A percentile compares a stretch with the other conserved stretches of the same genome.
Conservation (phyloP, 2,113 vertebrate species). For the Paramisgurnus dabryanus region DNA sequence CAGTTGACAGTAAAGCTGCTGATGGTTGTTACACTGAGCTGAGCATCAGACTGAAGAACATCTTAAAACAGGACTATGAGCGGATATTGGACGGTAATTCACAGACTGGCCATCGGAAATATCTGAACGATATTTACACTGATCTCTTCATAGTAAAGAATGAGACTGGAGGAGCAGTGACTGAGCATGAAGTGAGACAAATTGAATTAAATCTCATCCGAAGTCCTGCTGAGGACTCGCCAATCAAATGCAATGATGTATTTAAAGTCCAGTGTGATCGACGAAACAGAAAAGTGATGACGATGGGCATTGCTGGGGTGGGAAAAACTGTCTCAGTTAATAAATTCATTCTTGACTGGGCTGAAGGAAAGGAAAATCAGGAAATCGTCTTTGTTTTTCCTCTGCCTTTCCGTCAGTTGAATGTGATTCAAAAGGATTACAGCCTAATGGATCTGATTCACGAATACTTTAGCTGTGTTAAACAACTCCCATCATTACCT, state of each 20-base stretch:
- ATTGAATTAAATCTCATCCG: constrained; percentile 16
- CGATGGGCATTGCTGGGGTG: constrained; percentile 23
- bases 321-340: constrained; percentile 42
- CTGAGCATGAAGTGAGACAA: constrained; percentile 31
- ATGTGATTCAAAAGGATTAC: neutral
- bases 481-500: neutral
- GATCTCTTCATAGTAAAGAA: constrained; percentile 22
- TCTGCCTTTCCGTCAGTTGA: constrained; percentile 46
- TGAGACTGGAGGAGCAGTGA: neutral
- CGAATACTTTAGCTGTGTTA: neutral
- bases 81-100: constrained; percentile 16
- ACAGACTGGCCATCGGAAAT: neutral
- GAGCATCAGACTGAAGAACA: neutral
- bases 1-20: no score
- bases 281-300: neutral
- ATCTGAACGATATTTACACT: constrained; percentile 24
- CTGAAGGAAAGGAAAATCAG: constrained; percentile 26
- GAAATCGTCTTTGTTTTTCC: constrained; percentile 42
- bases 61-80: neutral
- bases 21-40: neutral
- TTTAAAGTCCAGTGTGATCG: neutral
- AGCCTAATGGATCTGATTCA: constrained; percentile 4
- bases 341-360: constrained; percentile 41
- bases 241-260: neutral
- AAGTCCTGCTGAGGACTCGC: neutral